phyloP scores from a whole-genome alignment of 2,797 vertebrate species.

The Champsocephalus gunnari region DNA sequence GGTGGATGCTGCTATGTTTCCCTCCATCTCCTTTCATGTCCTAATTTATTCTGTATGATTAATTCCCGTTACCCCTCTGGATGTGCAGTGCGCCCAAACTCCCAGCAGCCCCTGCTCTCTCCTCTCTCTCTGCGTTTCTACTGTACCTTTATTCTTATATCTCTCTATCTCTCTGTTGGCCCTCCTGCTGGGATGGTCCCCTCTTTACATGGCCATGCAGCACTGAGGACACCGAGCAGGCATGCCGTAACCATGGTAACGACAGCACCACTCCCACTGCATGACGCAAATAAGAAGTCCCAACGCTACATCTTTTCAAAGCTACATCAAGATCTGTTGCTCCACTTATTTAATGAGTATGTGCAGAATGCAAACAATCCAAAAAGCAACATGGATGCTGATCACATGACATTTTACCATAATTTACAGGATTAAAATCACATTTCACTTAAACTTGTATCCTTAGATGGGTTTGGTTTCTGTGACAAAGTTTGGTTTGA shows the following conservation, averaged over 20 bases:
- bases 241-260: conserved; percentile 64
- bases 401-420: not conserved
- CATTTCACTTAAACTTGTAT: not conserved
- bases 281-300: conserved; percentile 50
- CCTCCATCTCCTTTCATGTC: conserved; percentile 77
- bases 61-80: conserved; percentile 77
- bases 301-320: not conserved
- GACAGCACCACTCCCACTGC: not conserved
- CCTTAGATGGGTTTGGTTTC: conserved; percentile 1
- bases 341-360: conserved; percentile 1
- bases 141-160: conserved; percentile 46
- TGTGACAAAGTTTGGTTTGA: not conserved
- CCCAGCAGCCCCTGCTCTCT: conserved; percentile 47
- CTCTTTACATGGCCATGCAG: conserved; percentile 23
- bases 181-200: conserved; percentile 75
- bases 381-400: not conserved
- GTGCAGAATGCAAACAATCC: not conserved
- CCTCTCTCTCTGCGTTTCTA: conserved; percentile 4
- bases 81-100: conserved; percentile 53
- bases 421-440: not conserved
- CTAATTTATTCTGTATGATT: conserved; percentile 84
- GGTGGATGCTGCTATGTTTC: conserved; percentile 50
- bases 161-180: conserved; percentile 49
- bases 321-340: conserved; percentile 24
- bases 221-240: conserved; percentile 41